Evolutionary conservation across 2,888 invertebrate genomes (phyloP).

Genomic region (Dynastes hyllus): DNA sequence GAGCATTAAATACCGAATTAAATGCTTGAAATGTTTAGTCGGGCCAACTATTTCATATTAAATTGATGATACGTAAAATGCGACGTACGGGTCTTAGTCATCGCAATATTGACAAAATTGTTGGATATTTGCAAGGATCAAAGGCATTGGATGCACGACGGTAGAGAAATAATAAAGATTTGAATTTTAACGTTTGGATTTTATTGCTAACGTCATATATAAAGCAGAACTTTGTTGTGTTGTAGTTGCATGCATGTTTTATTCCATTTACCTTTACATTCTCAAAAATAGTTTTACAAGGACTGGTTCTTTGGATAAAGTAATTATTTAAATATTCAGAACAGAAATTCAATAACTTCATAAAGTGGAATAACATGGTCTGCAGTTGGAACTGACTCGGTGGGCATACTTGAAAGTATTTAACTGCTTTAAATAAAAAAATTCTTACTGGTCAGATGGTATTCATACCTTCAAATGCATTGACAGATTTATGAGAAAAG

Average conservation of each 20-base stretch:
- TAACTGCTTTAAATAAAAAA: no score
- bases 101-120: constrained; percentile 15
- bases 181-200: neutral
- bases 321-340: no score
- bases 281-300: no score
- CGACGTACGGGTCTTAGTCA: constrained; percentile 7
- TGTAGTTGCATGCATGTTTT: no score
- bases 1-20: constrained; percentile 24
- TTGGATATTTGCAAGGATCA: neutral
- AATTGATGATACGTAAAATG: constrained; percentile 15
- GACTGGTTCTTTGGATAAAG: no score
- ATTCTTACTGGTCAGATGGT: neutral
- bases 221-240: no score
- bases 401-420: no score
- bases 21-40: constrained; percentile 1
- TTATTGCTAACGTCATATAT: neutral
- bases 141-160: neutral
- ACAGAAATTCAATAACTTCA: no score
- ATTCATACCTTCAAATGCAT: neutral
- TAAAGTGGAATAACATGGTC: no score
- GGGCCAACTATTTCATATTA: constrained; percentile 25
- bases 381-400: no score
- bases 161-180: neutral
- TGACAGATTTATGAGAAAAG: constrained; percentile 18
- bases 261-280: no score